Evolutionary conservation across 2,797 vertebrate species (phyloP).

Genomic region (Falco cherrug): DNA sequence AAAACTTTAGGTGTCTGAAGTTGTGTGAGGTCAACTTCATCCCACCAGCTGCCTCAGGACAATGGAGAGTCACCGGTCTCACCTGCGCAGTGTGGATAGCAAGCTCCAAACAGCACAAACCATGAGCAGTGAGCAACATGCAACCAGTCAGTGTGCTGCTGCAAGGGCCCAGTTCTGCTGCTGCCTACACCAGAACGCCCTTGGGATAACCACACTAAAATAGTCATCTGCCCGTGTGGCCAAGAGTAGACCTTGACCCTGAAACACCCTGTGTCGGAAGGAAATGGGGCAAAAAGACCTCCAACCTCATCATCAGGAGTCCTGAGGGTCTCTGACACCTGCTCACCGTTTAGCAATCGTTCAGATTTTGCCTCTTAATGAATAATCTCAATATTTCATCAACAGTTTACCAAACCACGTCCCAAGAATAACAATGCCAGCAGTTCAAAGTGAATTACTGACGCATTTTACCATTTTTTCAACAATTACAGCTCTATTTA

Average conservation of each 20-base stretch:
- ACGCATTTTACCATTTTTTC: slow-evolving; percentile 38
- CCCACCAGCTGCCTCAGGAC: not conserved
- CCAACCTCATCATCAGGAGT: not conserved
- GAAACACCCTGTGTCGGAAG: not conserved
- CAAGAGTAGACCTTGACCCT: not conserved
- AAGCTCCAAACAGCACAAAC: not conserved
- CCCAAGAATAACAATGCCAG: not conserved
- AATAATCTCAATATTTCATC: not conserved
- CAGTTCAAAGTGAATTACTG: slow-evolving; percentile 1
- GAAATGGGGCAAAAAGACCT: not conserved
- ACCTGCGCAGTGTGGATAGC: not conserved
- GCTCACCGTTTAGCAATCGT: not conserved
- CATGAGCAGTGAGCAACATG: fast-evolving
- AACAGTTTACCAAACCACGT: not conserved
- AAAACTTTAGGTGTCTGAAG: not conserved
- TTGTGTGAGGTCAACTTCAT: fast-evolving
- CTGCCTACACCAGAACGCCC: fast-evolving
- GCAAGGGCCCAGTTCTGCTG: not conserved
- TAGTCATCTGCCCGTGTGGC: not conserved
- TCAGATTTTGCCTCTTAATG: not conserved
- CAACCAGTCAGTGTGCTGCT: not conserved
- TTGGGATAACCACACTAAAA: not conserved
- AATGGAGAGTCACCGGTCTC: not conserved
- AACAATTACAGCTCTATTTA: slow-evolving; percentile 37
- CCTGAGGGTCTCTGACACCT: not conserved